Evolutionary conservation across 2,888 invertebrate species (phyloP).

Genomic region (Cartodere bifasciata): DNA sequence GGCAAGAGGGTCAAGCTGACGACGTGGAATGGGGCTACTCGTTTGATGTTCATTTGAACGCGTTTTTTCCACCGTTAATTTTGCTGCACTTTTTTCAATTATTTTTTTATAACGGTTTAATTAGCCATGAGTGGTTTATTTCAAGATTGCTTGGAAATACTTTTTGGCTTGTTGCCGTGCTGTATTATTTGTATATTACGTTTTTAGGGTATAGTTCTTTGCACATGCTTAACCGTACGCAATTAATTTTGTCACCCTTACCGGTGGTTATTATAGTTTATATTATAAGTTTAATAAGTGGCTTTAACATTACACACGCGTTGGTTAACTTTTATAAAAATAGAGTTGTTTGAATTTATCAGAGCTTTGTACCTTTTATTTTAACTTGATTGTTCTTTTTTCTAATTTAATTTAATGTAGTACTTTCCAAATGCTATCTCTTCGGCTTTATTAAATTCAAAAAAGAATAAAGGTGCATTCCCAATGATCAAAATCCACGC

Average conservation of each 20-base stretch:
- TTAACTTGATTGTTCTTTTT: no score
- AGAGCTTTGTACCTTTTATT: no score
- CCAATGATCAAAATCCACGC: no score
- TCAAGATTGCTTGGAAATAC: constrained; percentile 84
- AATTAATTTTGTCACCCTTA: constrained; percentile 72
- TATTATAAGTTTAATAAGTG: constrained; percentile 59
- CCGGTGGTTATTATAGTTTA: constrained; percentile 67
- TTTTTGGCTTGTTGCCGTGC: constrained; percentile 80
- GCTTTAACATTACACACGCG: constrained; percentile 73
- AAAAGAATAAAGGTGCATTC: no score
- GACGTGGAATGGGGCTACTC: constrained; percentile 98
- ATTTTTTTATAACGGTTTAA: constrained; percentile 70
- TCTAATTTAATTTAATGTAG: no score
- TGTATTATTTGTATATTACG: constrained; percentile 93
- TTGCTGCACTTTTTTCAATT: constrained; percentile 88
- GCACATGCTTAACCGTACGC: constrained; percentile 73
- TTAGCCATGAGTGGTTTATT: constrained; percentile 30
- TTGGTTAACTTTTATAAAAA: constrained; percentile 76
- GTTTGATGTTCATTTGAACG: constrained; percentile 97
- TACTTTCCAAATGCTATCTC: no score
- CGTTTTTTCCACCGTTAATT: constrained; percentile 92
- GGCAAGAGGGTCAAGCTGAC: constrained; percentile 50
- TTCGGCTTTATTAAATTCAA: no score
- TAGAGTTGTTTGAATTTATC: constrained; percentile 54
- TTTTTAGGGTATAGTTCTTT: constrained; percentile 93